phyloP scores from a whole-genome alignment of 2,797 vertebrate genomes.

The Cyprinodon diabolis region DNA sequence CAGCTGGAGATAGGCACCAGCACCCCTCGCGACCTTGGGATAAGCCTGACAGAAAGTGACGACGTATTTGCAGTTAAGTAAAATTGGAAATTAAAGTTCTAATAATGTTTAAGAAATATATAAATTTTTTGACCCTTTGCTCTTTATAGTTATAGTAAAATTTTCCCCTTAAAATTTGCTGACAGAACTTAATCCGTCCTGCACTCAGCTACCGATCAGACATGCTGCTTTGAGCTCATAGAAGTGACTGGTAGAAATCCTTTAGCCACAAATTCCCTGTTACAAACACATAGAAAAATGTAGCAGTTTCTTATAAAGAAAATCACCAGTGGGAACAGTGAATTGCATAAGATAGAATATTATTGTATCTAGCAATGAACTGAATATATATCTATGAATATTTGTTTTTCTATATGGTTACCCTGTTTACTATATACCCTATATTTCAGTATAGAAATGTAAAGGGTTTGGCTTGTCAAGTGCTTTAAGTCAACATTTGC shows the following conservation, averaged over 20 bases:
- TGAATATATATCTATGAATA: neutral
- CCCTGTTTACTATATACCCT: neutral
- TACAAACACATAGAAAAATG: neutral
- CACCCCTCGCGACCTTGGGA: no score
- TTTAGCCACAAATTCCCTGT: neutral
- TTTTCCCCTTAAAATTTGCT: neutral
- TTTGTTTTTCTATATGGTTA: neutral
- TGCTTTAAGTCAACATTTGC: neutral
- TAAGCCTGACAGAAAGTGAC: no score
- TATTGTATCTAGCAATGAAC: neutral
- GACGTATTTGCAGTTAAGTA: no score
- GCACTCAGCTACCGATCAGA: neutral
- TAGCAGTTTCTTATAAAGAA: neutral
- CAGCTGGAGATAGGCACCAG: no score
- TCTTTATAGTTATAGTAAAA: no score
- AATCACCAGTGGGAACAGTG: neutral
- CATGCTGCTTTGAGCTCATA: neutral
- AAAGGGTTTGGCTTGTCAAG: neutral
- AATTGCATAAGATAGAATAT: neutral
- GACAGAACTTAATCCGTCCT: neutral
- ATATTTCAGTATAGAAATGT: neutral
- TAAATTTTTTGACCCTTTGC: no score
- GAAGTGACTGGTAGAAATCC: neutral
- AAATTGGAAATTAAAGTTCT: no score
- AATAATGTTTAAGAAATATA: no score